Base-by-base conservation (phyloP, 2,888 invertebrate genomes). In the Sipha maydis region DNA sequence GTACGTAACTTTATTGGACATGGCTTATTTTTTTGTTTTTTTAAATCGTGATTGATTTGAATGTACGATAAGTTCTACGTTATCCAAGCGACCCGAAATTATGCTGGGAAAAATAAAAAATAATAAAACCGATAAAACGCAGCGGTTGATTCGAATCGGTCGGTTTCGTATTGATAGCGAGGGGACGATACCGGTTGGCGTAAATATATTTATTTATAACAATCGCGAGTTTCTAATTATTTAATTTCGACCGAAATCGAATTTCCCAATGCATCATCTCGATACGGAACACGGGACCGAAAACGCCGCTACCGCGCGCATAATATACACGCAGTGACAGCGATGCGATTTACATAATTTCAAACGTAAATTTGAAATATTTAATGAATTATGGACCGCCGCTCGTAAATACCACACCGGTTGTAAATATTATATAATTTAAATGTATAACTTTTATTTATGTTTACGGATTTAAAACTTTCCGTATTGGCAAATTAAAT, bases 401-500 rank as follows among this genome's bases (percentile, higher is more conserved):
- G 17, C 76, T 67, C 76, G 17, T 84, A 76, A 84, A 67, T 77
- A 28, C 84, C 61, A 25, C 76, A 14, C 76, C 67, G 67, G 41
- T 85, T 85, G 76, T 76, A 67, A 41, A 85, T 84, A 61, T 54
- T 73, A n/a, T 67, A 48, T 31, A 48, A 71, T 83, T 41, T 71
- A 54, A 83, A 84, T 76, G 41, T 84, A 14, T 41, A 41, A 61
- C 75, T 38, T n/a, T 76, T 76, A 79, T 61, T 77, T 67, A 48
- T 48, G 41, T 85, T 85, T 76, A 17, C 84, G 25, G 41, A 31
- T 67, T 67, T 31, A 67, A 67, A 76, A 21, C 3, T 61, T 61
- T 28, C 76, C 67, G 67, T 67, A 85, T 77, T 38, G 84, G 61
- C 41, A 41, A 85, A 85, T 85, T 77, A 67, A 85, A 67, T 85